phyloP scores from a whole-genome alignment of 2,888 invertebrate genomes.

The Herminia tarsipennalis region DNA sequence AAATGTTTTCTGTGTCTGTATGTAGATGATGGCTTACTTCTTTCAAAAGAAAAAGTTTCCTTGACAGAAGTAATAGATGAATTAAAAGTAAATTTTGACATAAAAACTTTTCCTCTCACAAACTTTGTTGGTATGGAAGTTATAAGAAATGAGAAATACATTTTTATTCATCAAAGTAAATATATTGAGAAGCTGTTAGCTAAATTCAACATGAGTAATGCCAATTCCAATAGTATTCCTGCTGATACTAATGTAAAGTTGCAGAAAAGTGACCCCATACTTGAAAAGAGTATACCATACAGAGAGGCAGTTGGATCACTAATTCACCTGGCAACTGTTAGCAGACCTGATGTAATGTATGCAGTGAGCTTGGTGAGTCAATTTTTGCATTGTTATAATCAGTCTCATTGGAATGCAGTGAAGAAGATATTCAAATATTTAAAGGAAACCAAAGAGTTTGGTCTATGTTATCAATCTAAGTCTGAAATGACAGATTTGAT shows the following conservation, averaged over 20 bases:
- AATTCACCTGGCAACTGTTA: constrained; percentile 4
- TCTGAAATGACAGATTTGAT: not conserved
- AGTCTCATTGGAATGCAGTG: not conserved
- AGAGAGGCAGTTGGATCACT: constrained; percentile 1
- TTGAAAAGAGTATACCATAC: too few species aligned
- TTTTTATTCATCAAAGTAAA: constrained; percentile 1
- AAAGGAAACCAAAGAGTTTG: not conserved
- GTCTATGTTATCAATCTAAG: not conserved
- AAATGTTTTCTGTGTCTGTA: constrained; percentile 2
- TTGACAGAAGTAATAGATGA: not conserved
- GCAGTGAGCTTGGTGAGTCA: not conserved
- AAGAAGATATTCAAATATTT: too few species aligned
- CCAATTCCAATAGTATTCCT: not conserved
- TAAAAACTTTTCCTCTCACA: not conserved
- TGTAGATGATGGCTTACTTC: constrained; percentile 1
- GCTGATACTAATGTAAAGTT: constrained; percentile 2
- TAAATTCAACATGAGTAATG: constrained; percentile 1
- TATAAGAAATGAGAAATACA: not conserved
- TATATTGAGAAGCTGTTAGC: not conserved
- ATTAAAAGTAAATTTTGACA: not conserved
- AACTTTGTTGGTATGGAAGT: constrained; percentile 3
- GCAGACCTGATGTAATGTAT: not conserved
- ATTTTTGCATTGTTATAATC: constrained; percentile 1
- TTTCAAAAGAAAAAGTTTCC: not conserved
- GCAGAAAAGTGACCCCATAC: not conserved